Evolutionary conservation across 2,113 vertebrate genomes (phyloP).

Genomic region (Lontra canadensis): DNA sequence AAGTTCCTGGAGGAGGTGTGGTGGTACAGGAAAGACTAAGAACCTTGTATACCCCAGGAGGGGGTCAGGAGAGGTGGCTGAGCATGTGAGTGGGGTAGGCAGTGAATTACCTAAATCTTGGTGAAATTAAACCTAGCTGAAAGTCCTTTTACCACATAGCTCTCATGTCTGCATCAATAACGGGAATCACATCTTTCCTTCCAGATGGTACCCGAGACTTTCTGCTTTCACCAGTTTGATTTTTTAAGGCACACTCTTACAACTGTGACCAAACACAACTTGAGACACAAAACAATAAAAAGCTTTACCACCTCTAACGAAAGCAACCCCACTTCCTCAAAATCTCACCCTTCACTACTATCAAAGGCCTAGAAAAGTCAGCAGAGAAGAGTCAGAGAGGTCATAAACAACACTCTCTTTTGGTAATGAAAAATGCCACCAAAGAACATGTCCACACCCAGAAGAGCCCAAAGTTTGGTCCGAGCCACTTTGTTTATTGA

Average conservation of each 20-base stretch:
- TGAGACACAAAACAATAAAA: conserved; percentile 25
- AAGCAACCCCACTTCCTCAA: conserved; percentile 17
- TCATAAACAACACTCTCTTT: conserved; percentile 3
- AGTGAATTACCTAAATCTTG: background rate
- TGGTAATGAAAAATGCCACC: conserved; percentile 22
- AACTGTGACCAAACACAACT: background rate
- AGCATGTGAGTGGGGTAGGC: background rate
- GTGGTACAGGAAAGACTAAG: rapidly evolving
- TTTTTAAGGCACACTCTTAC: background rate
- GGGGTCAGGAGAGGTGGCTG: background rate
- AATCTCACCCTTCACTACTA: background rate
- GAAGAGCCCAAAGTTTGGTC: background rate
- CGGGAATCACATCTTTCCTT: background rate
- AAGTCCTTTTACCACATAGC: background rate
- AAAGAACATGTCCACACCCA: conserved; percentile 25
- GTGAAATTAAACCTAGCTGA: background rate
- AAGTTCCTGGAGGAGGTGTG: background rate
- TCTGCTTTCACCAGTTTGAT: background rate
- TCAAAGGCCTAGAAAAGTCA: conserved; percentile 49
- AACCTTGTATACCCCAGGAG: background rate
- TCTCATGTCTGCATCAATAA: background rate
- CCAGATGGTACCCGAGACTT: background rate
- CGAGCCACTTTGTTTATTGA: conserved; percentile 59
- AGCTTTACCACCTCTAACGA: background rate
- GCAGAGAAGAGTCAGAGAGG: conserved; percentile 6